Base-by-base conservation (phyloP, 2,113 vertebrate genomes). In the Dicerorhinus sumatrensis region DNA sequence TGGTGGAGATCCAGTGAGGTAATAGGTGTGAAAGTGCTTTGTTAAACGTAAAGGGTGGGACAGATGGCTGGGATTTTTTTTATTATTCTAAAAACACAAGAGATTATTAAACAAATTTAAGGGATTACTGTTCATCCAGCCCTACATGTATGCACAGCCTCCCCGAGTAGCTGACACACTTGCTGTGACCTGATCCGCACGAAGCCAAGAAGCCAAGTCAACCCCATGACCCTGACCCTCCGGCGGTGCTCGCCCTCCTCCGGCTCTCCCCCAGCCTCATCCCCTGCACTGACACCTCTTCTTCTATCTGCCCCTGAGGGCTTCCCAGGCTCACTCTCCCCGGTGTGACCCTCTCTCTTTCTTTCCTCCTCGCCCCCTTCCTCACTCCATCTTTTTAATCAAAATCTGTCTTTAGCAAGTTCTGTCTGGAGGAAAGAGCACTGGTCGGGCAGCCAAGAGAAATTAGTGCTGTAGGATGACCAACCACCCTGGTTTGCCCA, bases 1-100 rank as follows among this genome's bases (percentile, higher is more conserved):
- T 46, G 51, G 63, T 85, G 16, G 69, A 83, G 62, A 88, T 21
- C 3, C 77, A 77, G 2, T 39, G 84, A 96, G 14, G 51, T 58
- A 80, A 76, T 21, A 36, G 20, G 83, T 87, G 63, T 72, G 94
- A 96, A 95, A 96, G 83, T 70, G 54, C 75, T 92, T 82, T 96
- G 60, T 42, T 72, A 87, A 82, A 36, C 10, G 27, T 76, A 73
- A 79, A 29, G 79, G 75, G 92, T 69, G 39, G 96, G 90, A 88
- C 60, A 18, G n/a, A 72, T 36, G 62, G 21, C 27, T 69, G 82
- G 73, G 94, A 91, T 95, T 95, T 65, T 96, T 95, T 90, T 89
- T 92, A 85, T 91, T 94, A 96, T 93, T 91, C 85, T 95, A 92
- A 95, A 39, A 95, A 80, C 9, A n/a, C 72, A 17, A 87, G 56